A percentile compares a stretch with the other conserved stretches of the same genome.
Evolutionary conservation across 2,113 vertebrate genomes (phyloP).

Genomic region (Vireo altiloquus): DNA sequence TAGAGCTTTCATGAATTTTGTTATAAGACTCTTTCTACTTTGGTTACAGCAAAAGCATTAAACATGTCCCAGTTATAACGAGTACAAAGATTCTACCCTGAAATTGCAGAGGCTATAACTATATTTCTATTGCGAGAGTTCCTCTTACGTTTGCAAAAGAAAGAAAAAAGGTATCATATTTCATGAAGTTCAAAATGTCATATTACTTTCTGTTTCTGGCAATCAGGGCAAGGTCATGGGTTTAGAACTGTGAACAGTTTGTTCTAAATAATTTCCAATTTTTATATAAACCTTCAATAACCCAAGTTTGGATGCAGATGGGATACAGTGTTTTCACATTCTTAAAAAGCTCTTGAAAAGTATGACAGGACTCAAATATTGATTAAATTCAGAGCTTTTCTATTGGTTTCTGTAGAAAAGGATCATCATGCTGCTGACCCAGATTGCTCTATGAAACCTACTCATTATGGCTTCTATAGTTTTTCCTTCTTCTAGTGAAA

Average conservation of each 20-base stretch:
- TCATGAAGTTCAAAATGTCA: neutral
- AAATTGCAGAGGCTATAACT: neutral
- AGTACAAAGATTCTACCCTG: neutral
- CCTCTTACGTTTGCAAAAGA: neutral
- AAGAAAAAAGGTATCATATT: neutral
- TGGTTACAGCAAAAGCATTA: neutral
- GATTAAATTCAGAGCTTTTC: neutral
- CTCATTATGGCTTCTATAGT: neutral
- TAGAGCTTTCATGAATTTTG: neutral
- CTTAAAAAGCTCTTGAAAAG: neutral
- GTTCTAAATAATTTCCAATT: neutral
- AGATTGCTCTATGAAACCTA: neutral
- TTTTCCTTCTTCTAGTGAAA: neutral
- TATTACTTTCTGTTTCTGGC: neutral
- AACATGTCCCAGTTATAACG: neutral
- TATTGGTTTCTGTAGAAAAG: neutral
- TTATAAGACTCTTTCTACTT: neutral
- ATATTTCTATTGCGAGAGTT: neutral
- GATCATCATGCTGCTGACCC: neutral
- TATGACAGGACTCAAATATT: neutral
- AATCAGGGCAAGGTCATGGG: neutral
- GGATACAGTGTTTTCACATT: neutral
- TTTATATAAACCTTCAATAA: neutral
- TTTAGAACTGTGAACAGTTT: neutral
- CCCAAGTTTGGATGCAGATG: neutral